These are phyloP conservation scores for Mugil cephalus DNA, from an alignment of 2,113 vertebrate genomes.

Conservation along the genomic window DNA sequence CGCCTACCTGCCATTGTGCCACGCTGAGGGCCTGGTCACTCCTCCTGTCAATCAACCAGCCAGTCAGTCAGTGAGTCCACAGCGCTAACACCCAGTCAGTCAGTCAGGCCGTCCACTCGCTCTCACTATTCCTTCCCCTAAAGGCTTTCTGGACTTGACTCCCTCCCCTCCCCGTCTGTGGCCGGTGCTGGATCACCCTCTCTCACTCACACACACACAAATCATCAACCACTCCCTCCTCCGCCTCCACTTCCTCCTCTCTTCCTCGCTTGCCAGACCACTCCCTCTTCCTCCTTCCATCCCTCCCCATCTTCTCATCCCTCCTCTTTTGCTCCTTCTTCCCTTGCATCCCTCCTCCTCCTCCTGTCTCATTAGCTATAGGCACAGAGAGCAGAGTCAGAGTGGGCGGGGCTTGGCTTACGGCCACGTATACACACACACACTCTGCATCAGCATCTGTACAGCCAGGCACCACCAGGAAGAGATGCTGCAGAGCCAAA, in stretches of 20 bases:
- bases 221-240: conserved; percentile 52
- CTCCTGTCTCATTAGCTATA: conserved; percentile 38
- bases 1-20: conserved; percentile 83
- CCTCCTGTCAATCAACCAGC: conserved; percentile 71
- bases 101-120: conserved; percentile 45
- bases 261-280: conserved; percentile 32
- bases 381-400: conserved; percentile 13
- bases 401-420: conserved; percentile 68
- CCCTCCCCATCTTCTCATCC: conserved; percentile 16
- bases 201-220: conserved; percentile 6
- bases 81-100: conserved; percentile 23
- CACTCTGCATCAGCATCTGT: conserved; percentile 65
- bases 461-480: conserved; percentile 79
- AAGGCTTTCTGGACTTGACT: conserved; percentile 40
- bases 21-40: conserved; percentile 56
- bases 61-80: conserved; percentile 45
- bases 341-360: conserved; percentile 7
- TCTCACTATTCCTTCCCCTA: conserved; percentile 48
- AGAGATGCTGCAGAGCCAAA: conserved; percentile 66
- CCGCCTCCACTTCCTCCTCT: conserved; percentile 31
- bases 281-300: conserved; percentile 51
- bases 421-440: conserved; percentile 50
- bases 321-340: conserved; percentile 35
- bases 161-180: conserved; percentile 38
- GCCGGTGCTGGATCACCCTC: conserved; percentile 16